Percentiles rank a stretch among this genome's conserved stretches.
Evolutionary conservation across 2,888 invertebrate species (phyloP).

Genomic region (Branchellion lobata): DNA sequence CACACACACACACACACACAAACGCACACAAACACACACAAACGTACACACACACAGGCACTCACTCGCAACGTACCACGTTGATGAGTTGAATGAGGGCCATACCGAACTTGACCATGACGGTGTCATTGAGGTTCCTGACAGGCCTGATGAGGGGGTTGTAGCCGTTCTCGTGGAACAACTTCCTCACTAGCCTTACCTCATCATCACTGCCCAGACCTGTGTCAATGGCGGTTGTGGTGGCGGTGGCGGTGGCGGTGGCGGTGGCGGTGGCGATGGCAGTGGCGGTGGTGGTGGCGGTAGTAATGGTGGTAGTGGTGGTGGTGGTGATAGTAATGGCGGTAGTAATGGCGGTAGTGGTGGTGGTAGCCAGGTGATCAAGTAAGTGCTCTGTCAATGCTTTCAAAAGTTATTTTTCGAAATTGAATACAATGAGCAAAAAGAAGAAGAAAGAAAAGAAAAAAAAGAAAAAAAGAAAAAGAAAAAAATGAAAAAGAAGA

Average conservation of each 20-base stretch:
- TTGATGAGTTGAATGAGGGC: constrained; percentile 97
- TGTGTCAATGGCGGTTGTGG: constrained; percentile 53
- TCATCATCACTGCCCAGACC: constrained; percentile 87
- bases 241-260: constrained; percentile 2
- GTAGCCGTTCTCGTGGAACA: constrained; percentile 78
- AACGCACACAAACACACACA: too few relatives aligned
- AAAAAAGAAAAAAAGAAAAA: too few relatives aligned
- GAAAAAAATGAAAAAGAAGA: too few relatives aligned
- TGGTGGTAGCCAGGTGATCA: too few relatives aligned
- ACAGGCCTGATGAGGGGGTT: constrained; percentile 97
- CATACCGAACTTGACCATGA: constrained; percentile 90
- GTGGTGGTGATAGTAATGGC: constrained; percentile 13
- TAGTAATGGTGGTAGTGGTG: constrained; percentile 34
- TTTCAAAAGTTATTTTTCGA: too few relatives aligned
- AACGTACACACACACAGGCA: too few relatives aligned
- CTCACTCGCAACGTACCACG: constrained; percentile 80
- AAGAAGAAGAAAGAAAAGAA: too few relatives aligned
- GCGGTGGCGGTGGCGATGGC: neutral
- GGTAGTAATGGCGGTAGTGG: neutral
- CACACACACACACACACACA: too few relatives aligned
- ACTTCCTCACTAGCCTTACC: constrained; percentile 88
- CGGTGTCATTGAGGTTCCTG: constrained; percentile 94
- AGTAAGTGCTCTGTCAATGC: too few relatives aligned
- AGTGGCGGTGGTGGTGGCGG: constrained; percentile 27
- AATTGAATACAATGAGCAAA: too few relatives aligned